Conservation (phyloP, 2,797 vertebrate species). For the Spea hammondii region DNA sequence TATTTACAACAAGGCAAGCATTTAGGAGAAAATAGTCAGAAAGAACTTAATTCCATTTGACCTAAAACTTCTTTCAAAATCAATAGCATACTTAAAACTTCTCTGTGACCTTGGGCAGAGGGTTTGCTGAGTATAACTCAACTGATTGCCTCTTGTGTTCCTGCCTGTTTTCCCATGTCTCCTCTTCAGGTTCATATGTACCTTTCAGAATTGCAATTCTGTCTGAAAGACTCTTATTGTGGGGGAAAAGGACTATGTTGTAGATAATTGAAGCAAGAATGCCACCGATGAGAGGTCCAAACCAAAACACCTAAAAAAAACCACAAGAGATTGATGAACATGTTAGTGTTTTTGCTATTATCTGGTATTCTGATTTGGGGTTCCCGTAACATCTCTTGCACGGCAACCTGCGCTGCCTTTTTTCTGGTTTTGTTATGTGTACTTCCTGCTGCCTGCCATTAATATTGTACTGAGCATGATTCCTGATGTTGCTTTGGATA, state of each 20-base stretch:
- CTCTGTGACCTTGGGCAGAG: conserved; percentile 36
- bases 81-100: conserved; percentile 30
- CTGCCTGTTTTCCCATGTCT: conserved; percentile 68
- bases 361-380: no score
- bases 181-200: conserved; percentile 70
- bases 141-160: conserved; percentile 64
- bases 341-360: no score
- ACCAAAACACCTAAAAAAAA: conserved; percentile 71
- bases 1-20: conserved; percentile 24
- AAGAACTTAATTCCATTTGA: conserved; percentile 4
- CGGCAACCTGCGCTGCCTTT: no score
- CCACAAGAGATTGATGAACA: no score
- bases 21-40: conserved; percentile 17
- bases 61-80: neutral
- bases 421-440: no score
- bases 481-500: no score
- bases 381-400: no score
- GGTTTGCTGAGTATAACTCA: conserved; percentile 44
- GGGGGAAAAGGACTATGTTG: conserved; percentile 70
- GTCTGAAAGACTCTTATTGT: conserved; percentile 66
- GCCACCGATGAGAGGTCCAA: conserved; percentile 71
- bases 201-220: conserved; percentile 70
- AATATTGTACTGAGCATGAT: no score
- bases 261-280: conserved; percentile 69
- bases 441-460: no score